Evolutionary conservation across 2,888 invertebrate genomes (phyloP).

Genomic region (Meloe dianella): DNA sequence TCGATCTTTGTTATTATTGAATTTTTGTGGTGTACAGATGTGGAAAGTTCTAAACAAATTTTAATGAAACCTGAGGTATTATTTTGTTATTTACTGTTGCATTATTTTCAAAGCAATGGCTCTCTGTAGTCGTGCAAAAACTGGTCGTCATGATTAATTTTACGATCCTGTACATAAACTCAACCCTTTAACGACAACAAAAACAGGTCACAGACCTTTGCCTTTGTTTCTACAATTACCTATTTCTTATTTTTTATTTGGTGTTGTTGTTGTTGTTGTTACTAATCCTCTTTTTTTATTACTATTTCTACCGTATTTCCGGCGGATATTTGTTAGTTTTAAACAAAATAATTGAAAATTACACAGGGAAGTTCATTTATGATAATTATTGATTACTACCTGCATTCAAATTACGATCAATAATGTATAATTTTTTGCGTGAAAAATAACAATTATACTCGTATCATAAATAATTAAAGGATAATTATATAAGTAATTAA

Average conservation of each 20-base stretch:
- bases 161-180: not conserved
- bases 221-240: conserved; percentile 4
- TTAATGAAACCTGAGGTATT: no score
- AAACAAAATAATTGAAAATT: conserved; percentile 4
- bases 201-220: conserved; percentile 7
- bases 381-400: not conserved
- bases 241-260: not conserved
- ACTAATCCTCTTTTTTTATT: conserved; percentile 4
- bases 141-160: not conserved
- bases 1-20: no score
- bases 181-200: conserved; percentile 1
- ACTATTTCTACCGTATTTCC: conserved; percentile 11
- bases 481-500: not conserved
- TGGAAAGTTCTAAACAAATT: no score
- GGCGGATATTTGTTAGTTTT: conserved; percentile 8
- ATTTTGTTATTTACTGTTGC: no score
- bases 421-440: no score
- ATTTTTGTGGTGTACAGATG: no score
- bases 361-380: not conserved
- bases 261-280: no score
- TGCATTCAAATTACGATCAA: not conserved
- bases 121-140: not conserved
- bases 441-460: not conserved
- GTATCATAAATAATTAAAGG: not conserved
- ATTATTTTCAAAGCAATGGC: not conserved